phyloP scores from a whole-genome alignment of 2,888 invertebrate species.

The Drosophila leonis region DNA sequence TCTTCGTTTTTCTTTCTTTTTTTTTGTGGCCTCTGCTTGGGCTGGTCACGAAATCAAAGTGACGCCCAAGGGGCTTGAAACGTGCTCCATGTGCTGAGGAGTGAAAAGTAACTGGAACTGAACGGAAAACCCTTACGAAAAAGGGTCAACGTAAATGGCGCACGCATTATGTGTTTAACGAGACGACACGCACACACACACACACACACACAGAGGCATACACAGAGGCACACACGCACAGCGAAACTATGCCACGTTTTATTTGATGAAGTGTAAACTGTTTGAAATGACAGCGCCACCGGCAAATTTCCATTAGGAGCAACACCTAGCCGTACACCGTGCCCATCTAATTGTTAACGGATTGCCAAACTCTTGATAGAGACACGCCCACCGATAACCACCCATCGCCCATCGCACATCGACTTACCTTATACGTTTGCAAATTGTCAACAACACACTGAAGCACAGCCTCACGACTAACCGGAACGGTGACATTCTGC shows the following conservation, averaged over 20 bases:
- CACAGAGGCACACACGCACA: constrained; percentile 9
- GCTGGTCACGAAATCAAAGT: constrained; percentile 64
- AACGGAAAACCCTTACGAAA: constrained; percentile 37
- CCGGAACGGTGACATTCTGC: constrained; percentile 89
- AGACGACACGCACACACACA: constrained; percentile 51
- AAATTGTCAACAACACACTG: constrained; percentile 90
- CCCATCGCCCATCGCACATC: background rate
- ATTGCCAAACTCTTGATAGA: constrained; percentile 31
- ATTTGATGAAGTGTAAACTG: constrained; percentile 78
- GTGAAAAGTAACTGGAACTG: constrained; percentile 6
- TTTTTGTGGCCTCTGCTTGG: constrained; percentile 23
- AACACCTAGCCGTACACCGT: constrained; percentile 27
- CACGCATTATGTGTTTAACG: constrained; percentile 67
- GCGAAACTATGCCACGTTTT: constrained; percentile 55
- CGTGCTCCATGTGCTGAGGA: constrained; percentile 33
- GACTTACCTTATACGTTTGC: constrained; percentile 89
- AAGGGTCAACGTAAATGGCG: constrained; percentile 60
- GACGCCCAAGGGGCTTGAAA: constrained; percentile 54
- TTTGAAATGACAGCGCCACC: constrained; percentile 50
- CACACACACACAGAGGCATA: constrained; percentile 5
- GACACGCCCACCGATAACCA: background rate
- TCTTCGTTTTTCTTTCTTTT: constrained; percentile 7
- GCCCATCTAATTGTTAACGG: constrained; percentile 37
- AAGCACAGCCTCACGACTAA: constrained; percentile 89
- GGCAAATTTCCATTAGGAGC: constrained; percentile 34